phyloP scores from a whole-genome alignment of 2,113 vertebrate genomes.

The Columba livia region DNA sequence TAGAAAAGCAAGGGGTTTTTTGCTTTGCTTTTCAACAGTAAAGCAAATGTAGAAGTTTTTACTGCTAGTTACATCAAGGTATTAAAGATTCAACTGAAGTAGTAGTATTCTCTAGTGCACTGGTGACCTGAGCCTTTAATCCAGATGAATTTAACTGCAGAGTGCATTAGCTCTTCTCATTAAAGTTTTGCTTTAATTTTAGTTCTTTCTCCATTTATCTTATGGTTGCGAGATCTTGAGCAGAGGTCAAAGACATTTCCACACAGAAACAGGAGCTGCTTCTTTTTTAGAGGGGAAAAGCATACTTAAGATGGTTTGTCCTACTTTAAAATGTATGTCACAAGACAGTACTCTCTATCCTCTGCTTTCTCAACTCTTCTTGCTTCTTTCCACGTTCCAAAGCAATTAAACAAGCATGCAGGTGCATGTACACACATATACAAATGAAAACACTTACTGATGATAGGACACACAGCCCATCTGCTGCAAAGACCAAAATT shows the following conservation, averaged over 20 bases:
- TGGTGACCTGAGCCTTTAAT: conserved; percentile 52
- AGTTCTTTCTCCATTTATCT: conserved; percentile 71
- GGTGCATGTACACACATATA: background rate
- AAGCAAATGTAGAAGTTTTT: conserved; percentile 12
- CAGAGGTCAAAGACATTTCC: conserved; percentile 74
- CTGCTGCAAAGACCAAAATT: conserved; percentile 2
- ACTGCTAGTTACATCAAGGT: conserved; percentile 9
- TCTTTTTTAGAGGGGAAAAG: conserved; percentile 22
- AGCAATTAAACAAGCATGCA: background rate
- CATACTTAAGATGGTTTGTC: background rate
- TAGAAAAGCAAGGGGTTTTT: background rate
- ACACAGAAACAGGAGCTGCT: conserved; percentile 67
- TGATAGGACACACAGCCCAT: background rate
- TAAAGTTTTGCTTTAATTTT: conserved; percentile 73
- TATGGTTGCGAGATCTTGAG: conserved; percentile 66
- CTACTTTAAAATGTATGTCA: conserved; percentile 17
- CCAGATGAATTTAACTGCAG: conserved; percentile 53
- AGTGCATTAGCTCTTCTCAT: conserved; percentile 56
- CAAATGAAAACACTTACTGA: conserved; percentile 32
- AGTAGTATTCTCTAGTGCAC: conserved; percentile 7
- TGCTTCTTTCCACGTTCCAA: background rate
- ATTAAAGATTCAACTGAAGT: conserved; percentile 45
- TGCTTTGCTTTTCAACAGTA: background rate
- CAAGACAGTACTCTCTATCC: background rate
- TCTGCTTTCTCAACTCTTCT: background rate